Base-by-base conservation (phyloP, 2,797 vertebrate genomes). In the Poecile montanus region DNA sequence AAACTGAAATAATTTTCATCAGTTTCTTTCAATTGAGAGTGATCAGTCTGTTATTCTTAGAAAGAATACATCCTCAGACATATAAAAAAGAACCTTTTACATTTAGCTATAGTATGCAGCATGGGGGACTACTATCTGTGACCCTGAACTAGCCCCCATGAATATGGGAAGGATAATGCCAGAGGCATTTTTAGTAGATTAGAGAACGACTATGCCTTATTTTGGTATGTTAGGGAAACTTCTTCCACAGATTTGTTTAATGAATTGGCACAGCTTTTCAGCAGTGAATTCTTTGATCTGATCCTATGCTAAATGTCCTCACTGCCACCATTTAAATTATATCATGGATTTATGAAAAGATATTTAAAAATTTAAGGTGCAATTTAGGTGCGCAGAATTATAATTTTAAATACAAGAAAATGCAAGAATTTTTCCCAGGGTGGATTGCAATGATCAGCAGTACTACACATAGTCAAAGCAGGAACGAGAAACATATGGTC, bases 401-500 rank as follows among this genome's bases (percentile, higher is more conserved):
- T 13, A 38, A 78, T 45, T 77, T 72, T 65, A 65, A 68, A 53
- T 53, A 40, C 7, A 48, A 65, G 16, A 53, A 85, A 85, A 88
- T 45, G 6, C 5, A 44, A 26, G 5, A 61, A 2, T n/a, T 45
- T 71, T 74, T 78, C 16, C 18, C 0, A 0, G 9, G 4, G 4
- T 58, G 14, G 4, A 50, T 57, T 83, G 17, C 45, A 78, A 68
- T 36, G 4, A 21, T 77, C 44, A 70, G 17, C 26, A 62, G 13
- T 73, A 27, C 16, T 58, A 30, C 15, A 23, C 13, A 36, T 7
- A 77, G 22, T 15, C 36, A 81, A 50, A 75, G 42, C 5, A 73
- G 32, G 10, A 66, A 48, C 61, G 32, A 78, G 57, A 51, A 26
- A 20, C 16, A 17, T n/a, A 16, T 29, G 38, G 5, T 82, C 16